These are phyloP conservation scores for Sialia sialis DNA, from an alignment of 2,113 vertebrate species.

Conservation along the genomic window DNA sequence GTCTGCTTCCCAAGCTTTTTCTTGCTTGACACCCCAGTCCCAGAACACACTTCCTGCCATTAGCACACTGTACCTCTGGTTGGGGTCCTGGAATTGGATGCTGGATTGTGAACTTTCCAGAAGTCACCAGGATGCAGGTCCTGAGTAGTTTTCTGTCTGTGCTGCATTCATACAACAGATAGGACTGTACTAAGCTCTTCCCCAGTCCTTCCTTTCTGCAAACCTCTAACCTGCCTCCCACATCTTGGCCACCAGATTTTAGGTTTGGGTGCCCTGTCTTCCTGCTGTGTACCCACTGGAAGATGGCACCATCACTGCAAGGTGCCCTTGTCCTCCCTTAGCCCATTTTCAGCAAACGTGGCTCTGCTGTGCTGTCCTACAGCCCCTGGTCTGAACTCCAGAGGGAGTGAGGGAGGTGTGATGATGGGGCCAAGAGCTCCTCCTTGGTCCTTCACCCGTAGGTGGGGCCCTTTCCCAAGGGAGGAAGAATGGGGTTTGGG, in stretches of 20 bases:
- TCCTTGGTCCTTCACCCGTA: background rate
- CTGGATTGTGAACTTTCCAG: background rate
- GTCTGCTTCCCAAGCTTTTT: background rate
- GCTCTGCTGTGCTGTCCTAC: background rate
- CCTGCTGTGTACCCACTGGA: rapidly evolving
- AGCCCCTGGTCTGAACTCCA: background rate
- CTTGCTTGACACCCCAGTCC: background rate
- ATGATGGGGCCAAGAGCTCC: background rate
- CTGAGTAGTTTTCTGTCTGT: background rate
- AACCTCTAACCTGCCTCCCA: background rate
- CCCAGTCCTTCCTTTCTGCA: background rate
- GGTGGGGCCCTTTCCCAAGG: slow-evolving; percentile 42
- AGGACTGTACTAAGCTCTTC: background rate
- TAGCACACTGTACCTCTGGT: background rate
- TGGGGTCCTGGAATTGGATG: background rate
- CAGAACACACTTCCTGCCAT: background rate
- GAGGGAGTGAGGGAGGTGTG: background rate
- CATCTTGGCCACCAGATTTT: background rate
- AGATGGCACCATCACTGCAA: background rate
- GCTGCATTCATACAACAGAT: background rate
- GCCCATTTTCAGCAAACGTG: background rate
- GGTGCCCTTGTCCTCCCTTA: background rate
- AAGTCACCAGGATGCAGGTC: background rate
- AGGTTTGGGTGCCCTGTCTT: background rate
- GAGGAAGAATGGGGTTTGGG: background rate